Conservation (phyloP, 35 echinoderm and acorn worm genomes). For the Heliocidaris erythrogramma region DNA sequence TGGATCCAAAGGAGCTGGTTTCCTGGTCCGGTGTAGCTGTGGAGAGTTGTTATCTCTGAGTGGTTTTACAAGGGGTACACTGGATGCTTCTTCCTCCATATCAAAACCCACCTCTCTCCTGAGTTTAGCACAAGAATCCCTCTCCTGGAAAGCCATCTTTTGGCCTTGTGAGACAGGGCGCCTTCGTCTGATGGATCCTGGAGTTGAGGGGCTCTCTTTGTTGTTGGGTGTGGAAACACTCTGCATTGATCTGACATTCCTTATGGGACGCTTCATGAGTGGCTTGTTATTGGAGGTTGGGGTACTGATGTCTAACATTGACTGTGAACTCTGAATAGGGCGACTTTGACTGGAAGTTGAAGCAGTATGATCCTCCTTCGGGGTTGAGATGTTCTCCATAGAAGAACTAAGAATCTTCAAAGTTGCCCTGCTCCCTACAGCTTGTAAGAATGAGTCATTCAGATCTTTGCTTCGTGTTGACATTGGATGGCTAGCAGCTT, state of each 20-base stretch:
- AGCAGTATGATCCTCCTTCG: background rate
- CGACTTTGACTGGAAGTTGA: background rate
- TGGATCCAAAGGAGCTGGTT: slow-evolving; percentile 40
- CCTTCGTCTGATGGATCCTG: slow-evolving; percentile 5
- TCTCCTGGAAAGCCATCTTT: slow-evolving; percentile 21
- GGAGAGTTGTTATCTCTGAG: slow-evolving; percentile 47
- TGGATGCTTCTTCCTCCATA: background rate
- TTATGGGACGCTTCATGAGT: background rate
- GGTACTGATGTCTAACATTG: slow-evolving; percentile 37
- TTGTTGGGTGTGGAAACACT: slow-evolving; percentile 8
- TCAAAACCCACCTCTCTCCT: background rate
- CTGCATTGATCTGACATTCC: background rate
- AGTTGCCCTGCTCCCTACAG: background rate
- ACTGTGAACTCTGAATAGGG: slow-evolving; percentile 31
- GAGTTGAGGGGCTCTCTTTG: background rate
- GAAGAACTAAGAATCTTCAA: background rate
- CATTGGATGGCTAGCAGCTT: background rate
- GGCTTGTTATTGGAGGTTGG: background rate
- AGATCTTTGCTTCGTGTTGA: background rate
- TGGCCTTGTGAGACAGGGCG: slow-evolving; percentile 17
- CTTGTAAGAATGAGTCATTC: slow-evolving; percentile 30
- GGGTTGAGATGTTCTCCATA: slow-evolving; percentile 40
- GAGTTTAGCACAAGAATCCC: slow-evolving; percentile 7
- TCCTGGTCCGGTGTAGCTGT: slow-evolving; percentile 4
- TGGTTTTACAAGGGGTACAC: slow-evolving; percentile 1